Evolutionary conservation across 2,888 invertebrate species (phyloP).

Genomic region (Tanaodytes sp.): DNA sequence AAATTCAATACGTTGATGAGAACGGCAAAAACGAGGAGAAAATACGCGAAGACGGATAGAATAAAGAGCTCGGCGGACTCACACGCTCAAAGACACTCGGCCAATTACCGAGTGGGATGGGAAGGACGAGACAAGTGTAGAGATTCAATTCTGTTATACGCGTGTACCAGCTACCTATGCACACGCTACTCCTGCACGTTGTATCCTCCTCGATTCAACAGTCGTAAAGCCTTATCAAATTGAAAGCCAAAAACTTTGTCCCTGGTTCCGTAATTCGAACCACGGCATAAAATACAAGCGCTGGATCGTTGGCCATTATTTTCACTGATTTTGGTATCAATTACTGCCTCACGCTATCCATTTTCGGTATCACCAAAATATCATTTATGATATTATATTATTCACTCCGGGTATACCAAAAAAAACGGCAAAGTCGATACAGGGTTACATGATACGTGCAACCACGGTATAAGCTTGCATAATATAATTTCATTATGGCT

Average conservation of each 20-base stretch:
- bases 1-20: slow-evolving; percentile 25
- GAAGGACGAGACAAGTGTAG: slow-evolving; percentile 8
- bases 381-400: no score
- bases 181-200: slow-evolving; percentile 23
- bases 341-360: no score
- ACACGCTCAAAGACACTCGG: slow-evolving; percentile 54
- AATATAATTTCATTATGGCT: no score
- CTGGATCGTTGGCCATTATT: no score
- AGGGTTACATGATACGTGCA: no score
- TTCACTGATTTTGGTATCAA: no score
- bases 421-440: no score
- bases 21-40: slow-evolving; percentile 40
- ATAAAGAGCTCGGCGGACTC: slow-evolving; percentile 55
- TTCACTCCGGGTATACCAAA: no score
- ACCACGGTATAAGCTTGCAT: no score
- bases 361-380: no score
- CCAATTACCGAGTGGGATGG: slow-evolving; percentile 51
- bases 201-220: slow-evolving; percentile 36
- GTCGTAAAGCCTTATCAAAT: slow-evolving; percentile 16
- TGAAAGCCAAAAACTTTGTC: slow-evolving; percentile 16
- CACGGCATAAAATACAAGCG: no score
- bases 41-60: slow-evolving; percentile 51
- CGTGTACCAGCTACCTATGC: slow-evolving; percentile 43
- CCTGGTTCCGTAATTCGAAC: slow-evolving; percentile 6
- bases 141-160: slow-evolving; percentile 40